Evolutionary conservation across 2,888 invertebrate species (phyloP).

Genomic region (Isoperla grammatica): DNA sequence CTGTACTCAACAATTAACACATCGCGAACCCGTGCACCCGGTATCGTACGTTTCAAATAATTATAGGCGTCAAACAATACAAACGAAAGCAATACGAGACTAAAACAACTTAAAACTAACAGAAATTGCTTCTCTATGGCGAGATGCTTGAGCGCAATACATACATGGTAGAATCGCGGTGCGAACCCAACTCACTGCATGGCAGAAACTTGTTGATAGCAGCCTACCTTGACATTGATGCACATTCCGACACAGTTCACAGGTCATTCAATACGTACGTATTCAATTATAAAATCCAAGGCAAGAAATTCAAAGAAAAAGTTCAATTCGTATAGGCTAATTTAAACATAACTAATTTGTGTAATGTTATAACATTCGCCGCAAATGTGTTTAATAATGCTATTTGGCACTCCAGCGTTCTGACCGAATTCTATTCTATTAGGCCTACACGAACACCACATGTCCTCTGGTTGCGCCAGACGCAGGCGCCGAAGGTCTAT

Average conservation of each 20-base stretch:
- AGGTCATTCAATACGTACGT: too few species aligned
- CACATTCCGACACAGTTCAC: too few species aligned
- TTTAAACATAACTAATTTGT: neutral
- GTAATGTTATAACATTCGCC: neutral
- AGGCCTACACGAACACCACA: conserved; percentile 6
- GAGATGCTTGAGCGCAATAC: conserved; percentile 12
- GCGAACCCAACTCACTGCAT: too few species aligned
- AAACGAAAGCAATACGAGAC: neutral
- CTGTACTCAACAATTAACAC: too few species aligned
- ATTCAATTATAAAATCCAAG: neutral
- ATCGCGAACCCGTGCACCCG: neutral
- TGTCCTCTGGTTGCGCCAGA: neutral
- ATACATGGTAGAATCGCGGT: conserved; percentile 20
- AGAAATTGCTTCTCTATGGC: conserved; percentile 1
- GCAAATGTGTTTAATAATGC: neutral
- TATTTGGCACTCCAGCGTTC: conserved; percentile 4
- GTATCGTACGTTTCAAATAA: neutral
- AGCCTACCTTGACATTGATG: too few species aligned
- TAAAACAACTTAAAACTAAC: conserved; percentile 4
- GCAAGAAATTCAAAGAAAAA: neutral
- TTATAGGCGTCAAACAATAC: neutral
- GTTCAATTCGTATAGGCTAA: neutral
- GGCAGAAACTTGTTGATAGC: too few species aligned
- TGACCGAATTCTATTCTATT: neutral
- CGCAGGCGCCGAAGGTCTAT: conserved; percentile 6